Conservation (phyloP, 1,140 invertebrate species). For the Ceratina calcarata region DNA sequence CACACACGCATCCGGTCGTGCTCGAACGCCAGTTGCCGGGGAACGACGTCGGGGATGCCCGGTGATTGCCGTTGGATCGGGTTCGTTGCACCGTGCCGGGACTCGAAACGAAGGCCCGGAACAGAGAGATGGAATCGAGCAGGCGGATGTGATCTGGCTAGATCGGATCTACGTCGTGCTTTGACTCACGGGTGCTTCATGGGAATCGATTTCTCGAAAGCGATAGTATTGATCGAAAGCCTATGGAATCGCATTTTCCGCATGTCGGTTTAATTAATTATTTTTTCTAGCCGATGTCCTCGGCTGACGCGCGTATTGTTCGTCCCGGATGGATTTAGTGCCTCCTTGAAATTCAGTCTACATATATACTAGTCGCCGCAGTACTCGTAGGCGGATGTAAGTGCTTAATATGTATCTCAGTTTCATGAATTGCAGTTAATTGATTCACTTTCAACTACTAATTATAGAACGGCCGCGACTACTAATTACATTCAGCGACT, state of each 20-base stretch:
- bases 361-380: background rate
- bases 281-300: background rate
- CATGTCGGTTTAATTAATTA: constrained; percentile 35
- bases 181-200: constrained; percentile 18
- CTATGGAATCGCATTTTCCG: background rate
- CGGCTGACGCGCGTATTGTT: constrained; percentile 20
- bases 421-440: background rate
- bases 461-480: background rate
- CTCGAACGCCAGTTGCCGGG: constrained; percentile 9
- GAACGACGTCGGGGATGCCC: constrained; percentile 23
- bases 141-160: constrained; percentile 49
- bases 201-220: constrained; percentile 48
- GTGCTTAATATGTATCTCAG: background rate
- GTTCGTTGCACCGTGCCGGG: constrained; percentile 56
- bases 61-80: constrained; percentile 42
- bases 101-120: constrained; percentile 35
- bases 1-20: constrained; percentile 12
- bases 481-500: constrained; percentile 3
- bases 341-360: constrained; percentile 3
- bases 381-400: too few species aligned
- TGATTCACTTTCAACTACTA: constrained; percentile 11
- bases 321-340: constrained; percentile 3
- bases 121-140: constrained; percentile 37
- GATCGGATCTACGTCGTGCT: constrained; percentile 38
- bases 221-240: constrained; percentile 42